These are phyloP conservation scores for Poeciliopsis turneri DNA, from an alignment of 2,797 vertebrate species.

Conservation along the genomic window DNA sequence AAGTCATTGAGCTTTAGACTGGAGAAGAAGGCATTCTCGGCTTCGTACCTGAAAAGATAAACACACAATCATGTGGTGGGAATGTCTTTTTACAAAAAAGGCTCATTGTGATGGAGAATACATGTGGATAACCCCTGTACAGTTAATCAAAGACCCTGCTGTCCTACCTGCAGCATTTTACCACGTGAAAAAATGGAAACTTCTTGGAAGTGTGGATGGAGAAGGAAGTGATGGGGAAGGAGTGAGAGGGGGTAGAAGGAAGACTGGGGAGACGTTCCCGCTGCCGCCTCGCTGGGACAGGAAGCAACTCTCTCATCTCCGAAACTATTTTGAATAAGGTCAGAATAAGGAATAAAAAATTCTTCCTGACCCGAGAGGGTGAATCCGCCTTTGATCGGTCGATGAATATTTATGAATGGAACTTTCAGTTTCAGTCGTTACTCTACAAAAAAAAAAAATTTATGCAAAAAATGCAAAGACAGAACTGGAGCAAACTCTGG, in stretches of 20 bases:
- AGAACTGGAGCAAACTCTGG: background rate
- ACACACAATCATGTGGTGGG: background rate
- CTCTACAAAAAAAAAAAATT: background rate
- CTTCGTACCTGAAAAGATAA: slow-evolving; percentile 88
- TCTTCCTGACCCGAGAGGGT: background rate
- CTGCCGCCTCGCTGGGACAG: slow-evolving; percentile 48
- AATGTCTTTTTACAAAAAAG: background rate
- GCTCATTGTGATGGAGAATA: background rate
- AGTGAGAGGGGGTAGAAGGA: slow-evolving; percentile 51
- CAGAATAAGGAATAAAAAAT: background rate
- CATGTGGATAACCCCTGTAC: background rate
- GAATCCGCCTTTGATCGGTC: background rate
- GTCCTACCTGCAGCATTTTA: slow-evolving; percentile 94
- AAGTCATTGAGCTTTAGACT: slow-evolving; percentile 92
- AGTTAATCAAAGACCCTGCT: background rate
- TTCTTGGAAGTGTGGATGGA: slow-evolving; percentile 88
- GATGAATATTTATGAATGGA: background rate
- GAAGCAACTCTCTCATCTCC: slow-evolving; percentile 77
- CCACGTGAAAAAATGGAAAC: slow-evolving; percentile 92
- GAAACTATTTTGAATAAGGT: background rate
- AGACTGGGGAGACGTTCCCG: slow-evolving; percentile 64
- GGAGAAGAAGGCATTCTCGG: slow-evolving; percentile 93
- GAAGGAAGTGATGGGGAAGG: slow-evolving; percentile 74
- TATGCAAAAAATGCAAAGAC: background rate
- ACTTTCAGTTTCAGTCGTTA: background rate